Evolutionary conservation across 2,797 vertebrate species (phyloP).

Genomic region (Pantherophis vulpinus): DNA sequence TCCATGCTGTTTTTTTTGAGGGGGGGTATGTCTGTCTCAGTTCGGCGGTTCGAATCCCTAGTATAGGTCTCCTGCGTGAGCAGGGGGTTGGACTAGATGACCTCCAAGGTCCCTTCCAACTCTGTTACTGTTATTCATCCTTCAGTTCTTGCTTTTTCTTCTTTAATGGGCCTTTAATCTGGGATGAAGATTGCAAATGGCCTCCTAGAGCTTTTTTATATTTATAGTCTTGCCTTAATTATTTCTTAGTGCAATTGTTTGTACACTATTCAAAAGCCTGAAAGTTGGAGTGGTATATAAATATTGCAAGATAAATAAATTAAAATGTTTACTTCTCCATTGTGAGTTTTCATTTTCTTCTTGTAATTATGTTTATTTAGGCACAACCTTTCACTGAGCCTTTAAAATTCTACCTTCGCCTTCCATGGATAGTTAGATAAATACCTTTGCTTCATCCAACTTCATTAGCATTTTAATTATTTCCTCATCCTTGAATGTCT

Average conservation of each 20-base stretch:
- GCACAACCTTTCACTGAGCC: constrained; percentile 40
- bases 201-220: neutral
- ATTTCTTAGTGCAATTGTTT: neutral
- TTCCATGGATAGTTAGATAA: constrained; percentile 52
- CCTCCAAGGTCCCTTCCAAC: too few species aligned
- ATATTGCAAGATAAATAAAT: neutral
- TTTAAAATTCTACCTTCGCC: constrained; percentile 37
- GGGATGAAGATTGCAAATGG: neutral
- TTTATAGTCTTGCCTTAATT: neutral
- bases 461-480: constrained; percentile 66
- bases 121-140: too few species aligned
- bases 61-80: too few species aligned
- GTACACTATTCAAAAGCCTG: neutral
- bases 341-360: constrained; percentile 41
- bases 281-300: neutral
- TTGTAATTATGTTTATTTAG: constrained; percentile 42
- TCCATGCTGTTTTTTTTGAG: neutral
- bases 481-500: constrained; percentile 48
- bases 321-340: neutral
- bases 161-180: neutral
- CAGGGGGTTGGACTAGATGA: too few species aligned
- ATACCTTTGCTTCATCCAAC: constrained; percentile 52
- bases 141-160: neutral
- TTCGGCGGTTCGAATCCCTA: too few species aligned
- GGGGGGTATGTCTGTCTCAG: neutral